Conservation (phyloP, 2,113 vertebrate genomes). For the Rhea pennata region DNA sequence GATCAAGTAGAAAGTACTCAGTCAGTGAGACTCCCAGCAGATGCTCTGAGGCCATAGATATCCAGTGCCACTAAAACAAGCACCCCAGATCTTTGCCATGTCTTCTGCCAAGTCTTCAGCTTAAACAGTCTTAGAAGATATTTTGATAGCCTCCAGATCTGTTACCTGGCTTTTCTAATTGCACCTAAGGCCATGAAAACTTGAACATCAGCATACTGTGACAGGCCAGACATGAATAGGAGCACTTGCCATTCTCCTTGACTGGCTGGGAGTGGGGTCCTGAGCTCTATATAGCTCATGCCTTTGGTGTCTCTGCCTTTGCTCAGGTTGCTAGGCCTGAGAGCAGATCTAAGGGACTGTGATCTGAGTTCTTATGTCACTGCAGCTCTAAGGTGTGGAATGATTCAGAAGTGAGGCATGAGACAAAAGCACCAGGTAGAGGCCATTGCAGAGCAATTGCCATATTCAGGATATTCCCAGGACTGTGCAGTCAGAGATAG, state of each 20-base stretch:
- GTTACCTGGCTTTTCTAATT: neutral
- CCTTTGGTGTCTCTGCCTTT: neutral
- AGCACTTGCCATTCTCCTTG: neutral
- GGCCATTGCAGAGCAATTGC: neutral
- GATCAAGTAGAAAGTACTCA: neutral
- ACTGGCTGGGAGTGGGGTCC: neutral
- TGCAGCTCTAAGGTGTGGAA: neutral
- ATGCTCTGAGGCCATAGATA: neutral
- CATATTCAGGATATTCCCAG: neutral
- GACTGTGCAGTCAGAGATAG: neutral
- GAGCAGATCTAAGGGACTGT: neutral
- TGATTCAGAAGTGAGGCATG: neutral
- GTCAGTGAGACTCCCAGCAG: neutral
- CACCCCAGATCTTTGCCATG: neutral
- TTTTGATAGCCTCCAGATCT: neutral
- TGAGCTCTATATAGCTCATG: neutral
- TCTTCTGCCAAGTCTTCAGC: neutral
- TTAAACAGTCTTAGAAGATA: neutral
- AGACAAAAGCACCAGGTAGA: neutral
- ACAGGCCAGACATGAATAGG: neutral
- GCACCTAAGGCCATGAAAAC: neutral
- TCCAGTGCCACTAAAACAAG: neutral
- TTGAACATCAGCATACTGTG: rapidly evolving
- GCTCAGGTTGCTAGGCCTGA: neutral
- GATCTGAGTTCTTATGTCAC: neutral